phyloP scores from a whole-genome alignment of 1,140 invertebrate genomes.

The Spodoptera litura region DNA sequence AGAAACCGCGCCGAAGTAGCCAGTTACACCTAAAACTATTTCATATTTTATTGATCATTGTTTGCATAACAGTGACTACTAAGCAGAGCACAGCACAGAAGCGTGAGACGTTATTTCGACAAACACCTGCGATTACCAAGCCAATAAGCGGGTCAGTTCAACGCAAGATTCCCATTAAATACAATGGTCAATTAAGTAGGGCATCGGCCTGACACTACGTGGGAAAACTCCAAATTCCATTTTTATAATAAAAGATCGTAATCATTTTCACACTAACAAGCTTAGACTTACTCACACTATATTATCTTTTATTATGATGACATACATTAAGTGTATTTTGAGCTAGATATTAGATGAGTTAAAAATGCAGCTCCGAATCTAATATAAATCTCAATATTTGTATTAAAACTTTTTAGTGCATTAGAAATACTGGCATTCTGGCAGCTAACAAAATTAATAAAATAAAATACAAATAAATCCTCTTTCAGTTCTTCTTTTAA shows the following conservation, averaged over 20 bases:
- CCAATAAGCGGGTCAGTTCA: conserved; percentile 74
- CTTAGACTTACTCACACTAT: conserved; percentile 10
- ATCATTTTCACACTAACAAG: conserved; percentile 40
- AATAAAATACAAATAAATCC: no score
- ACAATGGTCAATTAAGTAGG: conserved; percentile 81
- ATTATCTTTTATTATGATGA: conserved; percentile 11
- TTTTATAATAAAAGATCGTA: conserved; percentile 38
- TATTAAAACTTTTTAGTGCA: no score
- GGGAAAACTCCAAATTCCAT: conserved; percentile 55
- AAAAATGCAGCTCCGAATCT: background rate
- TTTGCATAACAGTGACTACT: conserved; percentile 39
- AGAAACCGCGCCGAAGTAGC: no score
- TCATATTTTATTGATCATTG: conserved; percentile 28
- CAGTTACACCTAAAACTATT: background rate
- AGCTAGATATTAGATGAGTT: background rate
- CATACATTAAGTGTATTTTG: conserved; percentile 11
- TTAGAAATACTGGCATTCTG: no score
- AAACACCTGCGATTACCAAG: conserved; percentile 69
- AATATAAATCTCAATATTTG: no score
- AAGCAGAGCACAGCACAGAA: conserved; percentile 60
- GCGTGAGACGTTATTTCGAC: conserved; percentile 79
- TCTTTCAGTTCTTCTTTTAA: no score
- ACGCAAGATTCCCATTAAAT: conserved; percentile 74
- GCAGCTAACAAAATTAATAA: no score
- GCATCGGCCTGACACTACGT: conserved; percentile 58